phyloP scores from a whole-genome alignment of 2,113 vertebrate species.

The Martes martes region DNA sequence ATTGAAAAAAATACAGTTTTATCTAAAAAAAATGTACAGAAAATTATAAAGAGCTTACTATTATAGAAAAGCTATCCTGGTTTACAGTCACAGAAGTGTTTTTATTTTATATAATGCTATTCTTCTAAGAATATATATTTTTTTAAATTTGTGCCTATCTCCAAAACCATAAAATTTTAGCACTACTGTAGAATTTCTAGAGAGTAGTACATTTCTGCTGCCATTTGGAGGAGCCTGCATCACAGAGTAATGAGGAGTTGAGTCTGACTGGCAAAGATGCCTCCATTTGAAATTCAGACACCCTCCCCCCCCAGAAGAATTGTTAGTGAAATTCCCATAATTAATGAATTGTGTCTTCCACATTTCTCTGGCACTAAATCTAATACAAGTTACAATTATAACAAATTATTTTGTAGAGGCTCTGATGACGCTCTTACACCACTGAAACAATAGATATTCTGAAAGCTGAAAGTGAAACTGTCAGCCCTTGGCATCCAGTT shows the following conservation, averaged over 20 bases:
- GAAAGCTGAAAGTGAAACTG: constrained; percentile 60
- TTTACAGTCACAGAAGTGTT: not conserved
- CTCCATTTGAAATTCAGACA: constrained; percentile 62
- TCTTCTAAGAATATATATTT: constrained; percentile 2
- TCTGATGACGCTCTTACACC: constrained; percentile 14
- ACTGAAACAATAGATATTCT: not conserved
- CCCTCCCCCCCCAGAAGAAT: constrained; percentile 15
- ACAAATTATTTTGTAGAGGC: not conserved
- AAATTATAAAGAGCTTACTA: not conserved
- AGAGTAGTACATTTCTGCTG: constrained; percentile 77
- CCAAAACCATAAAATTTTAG: not conserved
- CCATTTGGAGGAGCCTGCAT: constrained; percentile 82
- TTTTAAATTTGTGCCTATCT: not conserved
- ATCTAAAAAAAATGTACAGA: not conserved
- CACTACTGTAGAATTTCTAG: constrained; percentile 52
- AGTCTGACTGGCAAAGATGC: constrained; percentile 59
- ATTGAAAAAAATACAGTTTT: not conserved
- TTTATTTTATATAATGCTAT: constrained; percentile 43
- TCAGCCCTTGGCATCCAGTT: not conserved
- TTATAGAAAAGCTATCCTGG: not conserved
- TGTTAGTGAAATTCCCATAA: constrained; percentile 48
- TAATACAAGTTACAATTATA: constrained; percentile 9
- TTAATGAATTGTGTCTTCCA: constrained; percentile 19
- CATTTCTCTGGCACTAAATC: constrained; percentile 37
- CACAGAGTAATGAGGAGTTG: constrained; percentile 72